A percentile compares a stretch with the other conserved stretches of the same genome.
Conservation (phyloP, 2,888 invertebrate genomes). For the Pollenia griseotomentosa region DNA sequence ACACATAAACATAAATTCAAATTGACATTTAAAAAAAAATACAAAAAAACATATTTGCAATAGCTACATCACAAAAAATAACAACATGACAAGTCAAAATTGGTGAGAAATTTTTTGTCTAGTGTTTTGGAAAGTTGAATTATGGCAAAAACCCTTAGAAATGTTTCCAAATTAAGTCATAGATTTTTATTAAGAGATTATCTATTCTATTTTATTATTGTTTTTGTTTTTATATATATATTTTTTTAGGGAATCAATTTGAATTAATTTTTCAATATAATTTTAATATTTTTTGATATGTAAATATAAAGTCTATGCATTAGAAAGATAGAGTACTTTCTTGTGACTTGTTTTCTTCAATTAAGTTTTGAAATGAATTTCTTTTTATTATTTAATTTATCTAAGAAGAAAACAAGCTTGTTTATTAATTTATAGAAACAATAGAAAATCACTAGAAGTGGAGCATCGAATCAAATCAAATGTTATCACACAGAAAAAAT, state of each 20-base stretch:
- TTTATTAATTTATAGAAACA: too few relatives aligned
- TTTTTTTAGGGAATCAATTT: conserved; percentile 32
- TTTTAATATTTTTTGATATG: conserved; percentile 2
- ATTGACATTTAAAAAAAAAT: conserved; percentile 66
- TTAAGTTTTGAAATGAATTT: too few relatives aligned
- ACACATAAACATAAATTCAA: conserved; percentile 64
- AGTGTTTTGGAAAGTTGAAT: conserved; percentile 7
- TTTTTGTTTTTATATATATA: not conserved
- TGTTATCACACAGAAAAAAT: too few relatives aligned
- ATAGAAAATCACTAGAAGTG: too few relatives aligned
- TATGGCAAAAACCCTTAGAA: conserved; percentile 11
- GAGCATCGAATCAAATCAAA: too few relatives aligned
- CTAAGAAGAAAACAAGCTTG: too few relatives aligned
- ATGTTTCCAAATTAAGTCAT: conserved; percentile 63
- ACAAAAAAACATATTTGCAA: not conserved
- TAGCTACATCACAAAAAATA: conserved; percentile 18
- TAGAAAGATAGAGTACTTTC: too few relatives aligned
- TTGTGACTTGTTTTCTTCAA: too few relatives aligned
- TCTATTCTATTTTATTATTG: not conserved
- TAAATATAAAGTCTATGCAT: not conserved
- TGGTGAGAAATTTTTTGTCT: conserved; percentile 35
- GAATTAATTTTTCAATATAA: conserved; percentile 6
- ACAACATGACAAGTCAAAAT: conserved; percentile 63
- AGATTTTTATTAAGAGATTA: conserved; percentile 60
- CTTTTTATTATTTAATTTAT: too few relatives aligned